Evolutionary conservation across 2,113 vertebrate genomes (phyloP).

Genomic region (Boulengeromyrus knoepffleri): DNA sequence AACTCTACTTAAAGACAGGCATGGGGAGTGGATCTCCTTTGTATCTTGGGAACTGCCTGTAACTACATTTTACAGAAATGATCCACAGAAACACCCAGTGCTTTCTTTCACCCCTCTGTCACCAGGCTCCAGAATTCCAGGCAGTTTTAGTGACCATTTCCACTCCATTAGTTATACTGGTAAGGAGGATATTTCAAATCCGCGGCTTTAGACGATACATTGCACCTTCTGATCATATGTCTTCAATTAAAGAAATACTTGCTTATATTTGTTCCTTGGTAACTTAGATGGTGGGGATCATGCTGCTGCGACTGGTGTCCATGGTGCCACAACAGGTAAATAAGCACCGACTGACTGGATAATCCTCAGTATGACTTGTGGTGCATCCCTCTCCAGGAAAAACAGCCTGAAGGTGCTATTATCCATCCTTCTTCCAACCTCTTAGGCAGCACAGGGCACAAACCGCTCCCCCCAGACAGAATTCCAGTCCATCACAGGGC

Average conservation of each 20-base stretch:
- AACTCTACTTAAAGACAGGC: background rate
- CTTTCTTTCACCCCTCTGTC: background rate
- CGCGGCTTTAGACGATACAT: background rate
- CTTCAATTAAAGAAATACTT: background rate
- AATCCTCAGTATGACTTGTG: background rate
- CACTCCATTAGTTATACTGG: slow-evolving; percentile 26
- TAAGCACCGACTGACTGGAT: background rate
- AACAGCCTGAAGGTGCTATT: background rate
- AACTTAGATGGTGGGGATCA: slow-evolving; percentile 20
- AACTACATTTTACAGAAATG: background rate
- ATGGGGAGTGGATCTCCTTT: background rate
- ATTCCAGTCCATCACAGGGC: background rate
- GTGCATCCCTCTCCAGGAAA: background rate
- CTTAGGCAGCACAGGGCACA: background rate
- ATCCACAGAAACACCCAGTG: background rate
- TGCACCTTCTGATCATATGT: background rate
- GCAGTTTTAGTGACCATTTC: slow-evolving; percentile 12
- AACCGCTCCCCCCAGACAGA: background rate
- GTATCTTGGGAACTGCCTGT: background rate
- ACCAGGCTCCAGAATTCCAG: background rate
- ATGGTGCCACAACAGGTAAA: slow-evolving; percentile 9
- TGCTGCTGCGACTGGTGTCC: background rate
- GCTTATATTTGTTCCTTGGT: background rate
- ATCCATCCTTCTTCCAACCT: background rate
- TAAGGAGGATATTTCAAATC: background rate